These are phyloP conservation scores for Nomada ruficornis DNA, from an alignment of 2,888 invertebrate genomes.

Conservation along the genomic window DNA sequence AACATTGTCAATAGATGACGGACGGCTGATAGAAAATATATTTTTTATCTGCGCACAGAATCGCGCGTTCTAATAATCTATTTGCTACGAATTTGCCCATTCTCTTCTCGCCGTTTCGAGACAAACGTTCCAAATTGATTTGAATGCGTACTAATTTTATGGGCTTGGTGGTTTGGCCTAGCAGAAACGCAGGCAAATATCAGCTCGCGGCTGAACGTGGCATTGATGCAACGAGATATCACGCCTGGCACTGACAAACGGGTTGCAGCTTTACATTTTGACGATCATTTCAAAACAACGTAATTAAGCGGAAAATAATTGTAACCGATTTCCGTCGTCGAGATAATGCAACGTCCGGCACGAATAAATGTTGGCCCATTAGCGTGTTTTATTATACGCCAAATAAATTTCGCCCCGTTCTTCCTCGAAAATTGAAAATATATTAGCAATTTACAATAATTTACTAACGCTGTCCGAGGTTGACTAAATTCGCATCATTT, in stretches of 20 bases:
- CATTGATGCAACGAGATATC: conserved; percentile 22
- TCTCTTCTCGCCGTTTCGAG: conserved; percentile 1
- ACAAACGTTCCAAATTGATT: conserved; percentile 14
- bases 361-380: conserved; percentile 50
- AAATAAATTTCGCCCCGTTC: conserved; percentile 8
- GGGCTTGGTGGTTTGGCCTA: not conserved
- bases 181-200: not conserved
- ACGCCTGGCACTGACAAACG: not conserved
- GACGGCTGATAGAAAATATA: conserved; percentile 50
- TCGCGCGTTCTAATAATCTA: conserved; percentile 1
- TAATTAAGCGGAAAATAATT: conserved; percentile 52
- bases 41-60: conserved; percentile 30
- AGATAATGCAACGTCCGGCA: conserved; percentile 20
- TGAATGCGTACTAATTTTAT: conserved; percentile 25
- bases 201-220: conserved; percentile 6
- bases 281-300: conserved; percentile 36
- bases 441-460: conserved; percentile 26
- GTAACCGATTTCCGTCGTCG: conserved; percentile 21
- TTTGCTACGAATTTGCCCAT: not conserved
- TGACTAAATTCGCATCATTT: not conserved
- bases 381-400: conserved; percentile 39
- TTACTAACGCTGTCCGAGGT: not conserved
- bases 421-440: conserved; percentile 35
- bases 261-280: not conserved
- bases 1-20: conserved; percentile 62